Evolutionary conservation across 2,113 vertebrate genomes (phyloP), one percentile per base, ranked within the genome.

Genomic region (Salvator merianae): DNA sequence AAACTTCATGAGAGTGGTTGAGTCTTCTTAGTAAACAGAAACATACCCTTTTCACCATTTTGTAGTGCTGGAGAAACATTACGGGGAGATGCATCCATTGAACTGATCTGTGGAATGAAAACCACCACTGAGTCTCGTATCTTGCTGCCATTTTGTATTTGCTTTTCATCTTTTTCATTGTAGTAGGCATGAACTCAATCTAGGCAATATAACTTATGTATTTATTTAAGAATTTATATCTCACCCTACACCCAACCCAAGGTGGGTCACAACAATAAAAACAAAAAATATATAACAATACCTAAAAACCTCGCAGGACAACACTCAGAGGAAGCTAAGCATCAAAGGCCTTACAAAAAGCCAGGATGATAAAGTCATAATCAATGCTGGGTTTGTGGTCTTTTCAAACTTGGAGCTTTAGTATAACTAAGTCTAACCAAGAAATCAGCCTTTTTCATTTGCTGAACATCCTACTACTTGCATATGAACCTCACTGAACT

Each of bases 21-120:
- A 7, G 8, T 5, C 50, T 68, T 30, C 75, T 73, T 83, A 65
- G 59, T 20, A 84, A 79, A n/a, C 12, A 77, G 26, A 36, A 84
- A 93, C 94, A 84, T 88, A 99, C 99, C 99, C 97, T 98, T 99
- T 3, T 99, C 99, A 63, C 97, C 98, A 66, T 98, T 99, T 90
- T 97, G 97, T 13, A 98, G 96, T 50, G 97, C 97, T 82, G 98
- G 98, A 63, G 98, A 98, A 85, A 96, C 94, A 94, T 98, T 99
- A 30, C 98, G 97, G 53, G 99, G 98, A 16, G 99, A 98, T 30
- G 98, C 96, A 76, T 99, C 99, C 92, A 98, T 92, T 55, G 94
- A 88, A 69, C 95, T 97, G 81, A 96, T 97, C 99, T 99, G 86
- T 70, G 62, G 28, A 94, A 13, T 73, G 90, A 72, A 93, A 75